phyloP scores from a whole-genome alignment of 1,140 invertebrate species.

The Xylocopa sonorina region DNA sequence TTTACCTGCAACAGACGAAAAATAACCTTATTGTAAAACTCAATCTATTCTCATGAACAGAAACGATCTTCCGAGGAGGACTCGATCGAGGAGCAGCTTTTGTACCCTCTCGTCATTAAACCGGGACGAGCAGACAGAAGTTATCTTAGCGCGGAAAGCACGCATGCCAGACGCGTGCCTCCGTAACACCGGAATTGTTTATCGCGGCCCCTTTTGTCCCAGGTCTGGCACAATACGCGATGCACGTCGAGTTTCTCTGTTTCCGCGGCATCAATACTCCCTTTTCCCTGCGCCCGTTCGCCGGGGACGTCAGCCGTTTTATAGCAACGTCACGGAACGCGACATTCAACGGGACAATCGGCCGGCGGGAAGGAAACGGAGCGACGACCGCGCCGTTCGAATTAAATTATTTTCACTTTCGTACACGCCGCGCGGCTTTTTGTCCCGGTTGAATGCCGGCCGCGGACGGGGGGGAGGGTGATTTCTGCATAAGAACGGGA shows the following conservation, averaged over 20 bases:
- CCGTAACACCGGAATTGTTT: slow-evolving; percentile 55
- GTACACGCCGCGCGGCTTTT: background rate
- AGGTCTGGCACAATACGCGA: background rate
- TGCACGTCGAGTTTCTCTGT: background rate
- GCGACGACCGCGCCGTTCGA: slow-evolving; percentile 2
- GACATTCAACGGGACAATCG: slow-evolving; percentile 5
- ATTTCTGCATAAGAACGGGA: background rate
- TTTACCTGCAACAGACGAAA: slow-evolving; percentile 32
- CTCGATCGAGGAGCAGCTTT: too few relatives aligned
- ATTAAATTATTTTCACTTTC: slow-evolving; percentile 34
- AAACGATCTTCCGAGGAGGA: too few relatives aligned
- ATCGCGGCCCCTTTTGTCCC: slow-evolving; percentile 40
- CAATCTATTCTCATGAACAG: too few relatives aligned
- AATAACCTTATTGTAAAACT: too few relatives aligned
- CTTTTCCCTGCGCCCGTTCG: background rate
- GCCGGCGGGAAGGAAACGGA: slow-evolving; percentile 3
- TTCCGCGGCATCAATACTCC: slow-evolving; percentile 14
- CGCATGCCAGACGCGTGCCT: slow-evolving; percentile 36
- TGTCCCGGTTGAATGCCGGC: background rate
- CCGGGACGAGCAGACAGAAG: slow-evolving; percentile 20
- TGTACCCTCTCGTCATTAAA: too few relatives aligned
- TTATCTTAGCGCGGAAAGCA: slow-evolving; percentile 47
- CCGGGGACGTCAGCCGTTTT: slow-evolving; percentile 2
- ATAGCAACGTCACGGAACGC: background rate
- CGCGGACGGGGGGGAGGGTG: background rate